phyloP scores from a whole-genome alignment of 1,140 invertebrate genomes.

The Coelopa frigida region DNA sequence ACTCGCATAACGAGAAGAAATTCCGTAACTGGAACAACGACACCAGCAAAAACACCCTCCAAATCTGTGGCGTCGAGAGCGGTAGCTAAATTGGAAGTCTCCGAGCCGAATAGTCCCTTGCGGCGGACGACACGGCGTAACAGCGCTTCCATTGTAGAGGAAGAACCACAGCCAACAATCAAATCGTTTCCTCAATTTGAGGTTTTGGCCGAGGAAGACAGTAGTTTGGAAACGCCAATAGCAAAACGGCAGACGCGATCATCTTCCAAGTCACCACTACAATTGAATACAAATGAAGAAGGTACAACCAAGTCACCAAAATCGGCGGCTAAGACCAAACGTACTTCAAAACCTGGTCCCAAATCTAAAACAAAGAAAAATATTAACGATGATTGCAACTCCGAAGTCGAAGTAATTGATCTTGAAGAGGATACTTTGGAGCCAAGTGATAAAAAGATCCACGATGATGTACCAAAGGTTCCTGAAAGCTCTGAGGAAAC shows the following conservation, averaged over 20 bases:
- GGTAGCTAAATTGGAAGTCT: not conserved
- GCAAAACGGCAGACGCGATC: slow-evolving; percentile 24
- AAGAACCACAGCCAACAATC: slow-evolving; percentile 14
- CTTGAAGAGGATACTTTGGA: slow-evolving; percentile 7
- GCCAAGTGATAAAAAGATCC: no score
- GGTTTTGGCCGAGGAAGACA: slow-evolving; percentile 18
- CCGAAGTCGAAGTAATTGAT: slow-evolving; percentile 7
- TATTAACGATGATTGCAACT: not conserved
- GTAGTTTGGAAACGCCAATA: no score
- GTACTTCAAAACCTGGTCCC: not conserved
- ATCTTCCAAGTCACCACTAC: slow-evolving; percentile 27
- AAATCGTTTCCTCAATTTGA: slow-evolving; percentile 19
- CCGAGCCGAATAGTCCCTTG: not conserved
- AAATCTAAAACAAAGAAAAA: not conserved
- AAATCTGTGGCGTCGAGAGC: slow-evolving; percentile 6
- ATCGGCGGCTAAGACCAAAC: not conserved
- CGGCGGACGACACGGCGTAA: slow-evolving; percentile 9
- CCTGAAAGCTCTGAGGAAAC: no score
- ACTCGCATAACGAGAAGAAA: slow-evolving; percentile 29
- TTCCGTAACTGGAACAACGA: slow-evolving; percentile 15
- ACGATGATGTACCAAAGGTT: no score
- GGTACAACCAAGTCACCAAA: no score
- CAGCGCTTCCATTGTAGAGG: slow-evolving; percentile 15
- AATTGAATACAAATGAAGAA: not conserved
- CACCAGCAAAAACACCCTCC: slow-evolving; percentile 23